Percentiles rank a stretch among this genome's conserved stretches.
These are phyloP conservation scores for Tenodera sinensis DNA, from an alignment of 2,888 invertebrate genomes.

Conservation along the genomic window DNA sequence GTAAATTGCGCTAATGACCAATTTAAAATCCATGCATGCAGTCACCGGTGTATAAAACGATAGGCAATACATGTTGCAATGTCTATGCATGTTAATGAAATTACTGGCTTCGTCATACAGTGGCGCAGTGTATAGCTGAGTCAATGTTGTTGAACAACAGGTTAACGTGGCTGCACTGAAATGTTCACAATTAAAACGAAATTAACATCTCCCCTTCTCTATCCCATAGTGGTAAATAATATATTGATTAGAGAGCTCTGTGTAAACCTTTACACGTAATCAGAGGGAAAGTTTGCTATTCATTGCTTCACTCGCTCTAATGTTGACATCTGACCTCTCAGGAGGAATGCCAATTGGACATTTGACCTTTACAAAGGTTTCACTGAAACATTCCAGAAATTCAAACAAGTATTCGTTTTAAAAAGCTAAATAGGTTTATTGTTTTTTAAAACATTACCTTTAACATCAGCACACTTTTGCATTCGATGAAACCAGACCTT, in stretches of 20 bases:
- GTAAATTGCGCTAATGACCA: slow-evolving; percentile 7
- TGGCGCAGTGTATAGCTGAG: neutral
- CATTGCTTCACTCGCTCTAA: neutral
- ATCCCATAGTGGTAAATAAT: neutral
- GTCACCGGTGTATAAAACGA: neutral
- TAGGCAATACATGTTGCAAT: neutral
- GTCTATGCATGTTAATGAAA: neutral
- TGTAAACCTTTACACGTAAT: neutral
- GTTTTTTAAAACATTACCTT: no score
- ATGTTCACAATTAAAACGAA: neutral
- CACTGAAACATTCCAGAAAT: no score
- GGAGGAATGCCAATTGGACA: neutral
- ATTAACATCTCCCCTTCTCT: neutral
- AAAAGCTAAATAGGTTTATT: no score
- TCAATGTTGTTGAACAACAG: neutral
- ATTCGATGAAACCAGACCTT: no score
- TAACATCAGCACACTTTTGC: no score
- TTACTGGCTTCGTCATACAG: neutral
- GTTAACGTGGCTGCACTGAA: neutral
- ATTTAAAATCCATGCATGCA: neutral
- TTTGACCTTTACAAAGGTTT: no score
- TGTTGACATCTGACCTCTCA: neutral
- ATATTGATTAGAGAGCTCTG: neutral
- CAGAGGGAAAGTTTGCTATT: neutral
- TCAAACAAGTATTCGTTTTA: no score